Conservation (phyloP, 64 coral and sea anemone species). For the Montipora foliosa region DNA sequence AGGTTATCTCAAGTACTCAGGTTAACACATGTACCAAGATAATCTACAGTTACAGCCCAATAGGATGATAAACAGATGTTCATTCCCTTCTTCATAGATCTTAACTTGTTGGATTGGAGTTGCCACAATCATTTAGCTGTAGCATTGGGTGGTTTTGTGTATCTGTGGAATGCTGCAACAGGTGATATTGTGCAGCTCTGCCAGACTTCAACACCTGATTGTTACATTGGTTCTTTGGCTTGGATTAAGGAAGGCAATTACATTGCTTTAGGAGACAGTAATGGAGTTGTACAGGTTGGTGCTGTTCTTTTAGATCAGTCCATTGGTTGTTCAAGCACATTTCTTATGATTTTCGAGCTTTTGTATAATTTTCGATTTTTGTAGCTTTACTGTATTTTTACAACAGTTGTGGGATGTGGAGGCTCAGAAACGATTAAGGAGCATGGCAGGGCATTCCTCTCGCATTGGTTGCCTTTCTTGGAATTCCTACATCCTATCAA, state of each 20-base stretch:
- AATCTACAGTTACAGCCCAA: no score
- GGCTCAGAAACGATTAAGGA: slow-evolving; percentile 72
- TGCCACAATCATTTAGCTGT: slow-evolving; percentile 91
- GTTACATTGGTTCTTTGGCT: slow-evolving; percentile 91
- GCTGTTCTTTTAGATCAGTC: not conserved
- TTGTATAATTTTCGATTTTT: no score
- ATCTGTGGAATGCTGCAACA: slow-evolving; percentile 90
- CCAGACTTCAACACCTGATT: slow-evolving; percentile 87
- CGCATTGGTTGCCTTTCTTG: slow-evolving; percentile 78
- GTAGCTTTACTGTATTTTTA: not conserved
- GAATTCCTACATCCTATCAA: slow-evolving; percentile 83
- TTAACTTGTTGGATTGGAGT: slow-evolving; percentile 97
- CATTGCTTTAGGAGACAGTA: slow-evolving; percentile 88
- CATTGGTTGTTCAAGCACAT: no score
- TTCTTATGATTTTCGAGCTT: no score
- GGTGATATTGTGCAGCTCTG: slow-evolving; percentile 97
- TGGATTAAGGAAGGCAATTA: slow-evolving; percentile 98
- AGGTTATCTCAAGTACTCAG: no score
- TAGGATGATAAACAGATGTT: not conserved
- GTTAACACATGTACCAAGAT: no score
- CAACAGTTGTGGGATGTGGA: slow-evolving; percentile 87
- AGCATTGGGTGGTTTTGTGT: slow-evolving; percentile 89
- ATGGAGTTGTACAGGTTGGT: slow-evolving; percentile 89
- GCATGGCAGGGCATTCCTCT: slow-evolving; percentile 82
- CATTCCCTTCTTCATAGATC: slow-evolving; percentile 49